Base-by-base conservation (phyloP, 2,797 vertebrate genomes). In the Ficedula albicollis region DNA sequence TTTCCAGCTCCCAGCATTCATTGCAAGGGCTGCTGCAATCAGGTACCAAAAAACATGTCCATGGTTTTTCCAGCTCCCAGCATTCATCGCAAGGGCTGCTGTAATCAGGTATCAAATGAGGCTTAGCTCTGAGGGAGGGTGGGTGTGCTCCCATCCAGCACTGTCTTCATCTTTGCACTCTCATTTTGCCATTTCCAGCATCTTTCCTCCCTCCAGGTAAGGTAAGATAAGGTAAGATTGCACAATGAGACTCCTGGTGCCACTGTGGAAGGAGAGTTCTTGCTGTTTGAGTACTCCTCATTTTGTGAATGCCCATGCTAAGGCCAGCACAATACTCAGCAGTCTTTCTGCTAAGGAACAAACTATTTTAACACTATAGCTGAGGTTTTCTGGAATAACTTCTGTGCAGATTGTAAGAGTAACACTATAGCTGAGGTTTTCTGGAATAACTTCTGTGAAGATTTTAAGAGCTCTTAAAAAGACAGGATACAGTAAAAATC, bases 361-460 rank as follows among this genome's bases (percentile, higher is more conserved):
- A 74, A 59, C 54, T 26, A 7, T 26, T 48, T 63, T 21, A 80
- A 38, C 21, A 49, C 19, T 44, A 25, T 0, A 49, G 26, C 30
- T 64, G 17, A 83, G 44, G 11, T n/a, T 39, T 78, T 34, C 59
- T 59, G 38, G 14, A 39, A 62, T 26, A 76, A 90, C 58, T 64
- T 70, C 79, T 1, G 0, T 38, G 13, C 44, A 58, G 23, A 59
- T 4, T 48, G 14, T 32, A 66, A 14, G 83, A 72, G 43, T 0
- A 0, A 38, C 21, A 49, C 19, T 44, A 25, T 0, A 49, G 26
- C 30, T 64, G 17, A 83, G 44, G 11, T n/a, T 39, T 78, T 34
- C 59, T 59, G 38, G 14, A 39, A 62, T 26, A 76, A 90, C 58
- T 64, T 70, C 79, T 1, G 0, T 38, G 13, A 44, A 58, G 23